Base-by-base conservation (phyloP, 2,797 vertebrate genomes). In the Ambastaia sidthimunki region DNA sequence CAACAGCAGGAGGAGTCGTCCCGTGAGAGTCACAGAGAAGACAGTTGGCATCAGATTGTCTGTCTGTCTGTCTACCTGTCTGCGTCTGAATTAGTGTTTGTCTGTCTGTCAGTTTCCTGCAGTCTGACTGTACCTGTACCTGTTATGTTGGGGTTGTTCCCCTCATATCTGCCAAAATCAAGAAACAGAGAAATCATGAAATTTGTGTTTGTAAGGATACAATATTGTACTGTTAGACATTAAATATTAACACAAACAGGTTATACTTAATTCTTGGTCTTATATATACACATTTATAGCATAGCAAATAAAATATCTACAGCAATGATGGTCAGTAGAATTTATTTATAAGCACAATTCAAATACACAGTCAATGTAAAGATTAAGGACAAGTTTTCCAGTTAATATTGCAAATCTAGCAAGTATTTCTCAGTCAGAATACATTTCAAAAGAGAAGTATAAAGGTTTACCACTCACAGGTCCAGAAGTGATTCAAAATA, bases 1-100 rank as follows among this genome's bases (percentile, higher is more conserved):
- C 93, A 95, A 93, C 93, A 95, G 91, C 93, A 95, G 93, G 93
- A 95, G 94, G 92, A 93, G 89, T 90, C 90, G 93, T 94, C 93
- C 92, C 85, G 92, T 92, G 89, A 94, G 91, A 93, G 90, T 93
- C 92, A 93, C 94, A 93, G 93, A 87, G 86, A 90, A 94, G 93
- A 92, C 94, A 90, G 93, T 94, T 93, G 93, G 94, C 94, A 95
- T 95, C 93, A 94, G 94, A 94, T 93, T 93, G 92, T 92, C 90
- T 88, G 89, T 93, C 92, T 85, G 87, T 93, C 89, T 65, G 74
- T 91, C 87, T 66, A 85, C 88, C 85, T 81, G 89, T 92, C 92
- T 91, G 91, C 87, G 85, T 89, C 85, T 92, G 83, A 84, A 25
- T 50, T 52, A 82, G 47, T 50, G 74, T 74, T 88, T 82, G 83